Evolutionary conservation across 2,797 vertebrate genomes (phyloP).

Genomic region (Acipenser ruthenus): DNA sequence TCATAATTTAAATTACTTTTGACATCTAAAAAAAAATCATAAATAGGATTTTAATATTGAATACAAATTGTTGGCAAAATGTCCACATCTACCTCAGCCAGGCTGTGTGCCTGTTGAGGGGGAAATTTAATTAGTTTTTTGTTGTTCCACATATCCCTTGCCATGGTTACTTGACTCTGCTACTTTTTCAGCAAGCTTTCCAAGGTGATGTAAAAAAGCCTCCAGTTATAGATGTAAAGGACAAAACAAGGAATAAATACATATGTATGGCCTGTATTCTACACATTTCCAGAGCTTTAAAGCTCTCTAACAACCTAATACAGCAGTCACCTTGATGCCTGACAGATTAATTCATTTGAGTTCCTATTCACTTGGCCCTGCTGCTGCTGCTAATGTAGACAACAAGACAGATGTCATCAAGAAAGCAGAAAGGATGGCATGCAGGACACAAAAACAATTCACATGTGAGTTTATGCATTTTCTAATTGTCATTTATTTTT

Average conservation of each 20-base stretch:
- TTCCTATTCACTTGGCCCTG: not conserved
- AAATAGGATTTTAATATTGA: no score
- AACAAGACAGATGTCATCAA: slow-evolving; percentile 1
- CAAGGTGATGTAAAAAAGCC: not conserved
- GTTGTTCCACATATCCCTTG: not conserved
- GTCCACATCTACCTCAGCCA: no score
- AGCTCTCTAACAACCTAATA: not conserved
- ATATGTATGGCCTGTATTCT: not conserved
- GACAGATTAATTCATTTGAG: slow-evolving; percentile 12
- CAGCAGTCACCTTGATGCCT: slow-evolving; percentile 2
- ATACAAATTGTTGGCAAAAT: no score
- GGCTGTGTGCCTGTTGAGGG: no score
- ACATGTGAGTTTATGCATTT: not conserved
- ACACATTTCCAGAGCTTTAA: not conserved
- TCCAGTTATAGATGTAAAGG: slow-evolving; percentile 5
- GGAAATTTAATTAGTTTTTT: no score
- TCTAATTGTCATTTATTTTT: not conserved
- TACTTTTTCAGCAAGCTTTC: not conserved
- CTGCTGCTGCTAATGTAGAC: slow-evolving; percentile 2
- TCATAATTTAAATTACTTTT: no score
- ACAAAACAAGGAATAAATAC: not conserved
- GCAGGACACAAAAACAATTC: not conserved
- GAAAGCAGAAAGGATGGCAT: not conserved
- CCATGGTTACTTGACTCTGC: not conserved
- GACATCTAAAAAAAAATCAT: no score